phyloP scores from a whole-genome alignment of 2,797 vertebrate species.

The Lepus townsendii region DNA sequence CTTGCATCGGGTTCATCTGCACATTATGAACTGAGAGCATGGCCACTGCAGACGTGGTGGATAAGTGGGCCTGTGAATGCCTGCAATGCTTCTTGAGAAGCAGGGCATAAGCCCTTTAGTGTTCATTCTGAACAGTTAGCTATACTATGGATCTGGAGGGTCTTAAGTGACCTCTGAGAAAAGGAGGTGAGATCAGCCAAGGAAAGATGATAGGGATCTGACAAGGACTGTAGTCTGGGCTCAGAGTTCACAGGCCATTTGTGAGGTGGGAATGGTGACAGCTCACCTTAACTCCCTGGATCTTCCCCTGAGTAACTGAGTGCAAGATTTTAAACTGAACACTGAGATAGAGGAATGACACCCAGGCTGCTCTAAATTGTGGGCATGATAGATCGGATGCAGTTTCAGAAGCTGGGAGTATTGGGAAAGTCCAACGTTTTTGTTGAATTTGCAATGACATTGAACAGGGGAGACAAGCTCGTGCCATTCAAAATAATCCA shows the following conservation, averaged over 20 bases:
- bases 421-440: constrained; percentile 15
- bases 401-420: constrained; percentile 4
- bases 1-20: neutral
- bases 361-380: neutral
- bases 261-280: neutral
- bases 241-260: neutral
- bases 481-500: neutral
- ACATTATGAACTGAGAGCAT: neutral
- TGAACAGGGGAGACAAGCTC: neutral
- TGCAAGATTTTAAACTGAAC: constrained; percentile 10
- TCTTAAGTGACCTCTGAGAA: constrained; percentile 43
- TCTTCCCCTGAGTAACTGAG: neutral
- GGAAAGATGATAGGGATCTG: neutral
- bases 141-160: neutral
- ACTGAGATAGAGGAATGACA: constrained; percentile 42
- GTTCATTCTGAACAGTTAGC: neutral
- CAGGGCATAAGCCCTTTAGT: accelerated
- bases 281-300: neutral
- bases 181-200: neutral
- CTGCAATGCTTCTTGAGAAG: neutral
- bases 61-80: neutral
- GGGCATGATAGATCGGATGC: neutral
- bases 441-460: neutral
- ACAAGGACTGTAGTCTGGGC: neutral
- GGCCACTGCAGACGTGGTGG: neutral